Conservation (phyloP, 2,797 vertebrate species). For the Cygnus olor region DNA sequence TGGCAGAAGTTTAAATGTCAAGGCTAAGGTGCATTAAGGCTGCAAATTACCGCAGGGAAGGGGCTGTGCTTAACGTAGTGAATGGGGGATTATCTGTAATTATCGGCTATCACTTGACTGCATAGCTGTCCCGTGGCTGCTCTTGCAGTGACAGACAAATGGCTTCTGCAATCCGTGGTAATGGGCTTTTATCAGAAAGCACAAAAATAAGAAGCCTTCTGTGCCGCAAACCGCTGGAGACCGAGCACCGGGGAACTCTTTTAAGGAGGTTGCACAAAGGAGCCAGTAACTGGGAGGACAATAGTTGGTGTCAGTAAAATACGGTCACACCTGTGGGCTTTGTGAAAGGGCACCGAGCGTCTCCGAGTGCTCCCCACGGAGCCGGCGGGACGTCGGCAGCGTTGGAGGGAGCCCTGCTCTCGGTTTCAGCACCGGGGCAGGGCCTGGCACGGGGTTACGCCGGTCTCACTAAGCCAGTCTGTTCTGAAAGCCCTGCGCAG, state of each 20-base stretch:
- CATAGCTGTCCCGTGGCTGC: background rate
- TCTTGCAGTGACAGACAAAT: background rate
- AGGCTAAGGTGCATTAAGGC: background rate
- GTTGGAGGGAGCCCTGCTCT: background rate
- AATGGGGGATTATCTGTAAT: background rate
- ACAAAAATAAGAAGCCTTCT: background rate
- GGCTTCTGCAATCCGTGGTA: background rate
- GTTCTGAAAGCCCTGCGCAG: background rate
- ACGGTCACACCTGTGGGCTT: no score
- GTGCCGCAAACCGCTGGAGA: background rate
- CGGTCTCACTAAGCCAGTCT: background rate
- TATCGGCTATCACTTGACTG: background rate
- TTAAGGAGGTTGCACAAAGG: background rate
- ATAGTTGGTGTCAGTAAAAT: background rate
- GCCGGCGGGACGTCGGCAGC: fast-evolving
- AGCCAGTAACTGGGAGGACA: background rate
- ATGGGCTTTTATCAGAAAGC: background rate
- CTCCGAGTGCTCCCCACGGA: background rate
- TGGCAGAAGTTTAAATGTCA: background rate
- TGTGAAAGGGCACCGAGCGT: background rate
- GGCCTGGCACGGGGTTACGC: fast-evolving
- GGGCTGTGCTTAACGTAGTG: background rate
- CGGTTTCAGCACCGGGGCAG: no score
- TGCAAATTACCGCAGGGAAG: background rate
- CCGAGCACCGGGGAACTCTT: background rate